Conservation (phyloP, 2,113 vertebrate species). For the Xiphophorus hellerii region DNA sequence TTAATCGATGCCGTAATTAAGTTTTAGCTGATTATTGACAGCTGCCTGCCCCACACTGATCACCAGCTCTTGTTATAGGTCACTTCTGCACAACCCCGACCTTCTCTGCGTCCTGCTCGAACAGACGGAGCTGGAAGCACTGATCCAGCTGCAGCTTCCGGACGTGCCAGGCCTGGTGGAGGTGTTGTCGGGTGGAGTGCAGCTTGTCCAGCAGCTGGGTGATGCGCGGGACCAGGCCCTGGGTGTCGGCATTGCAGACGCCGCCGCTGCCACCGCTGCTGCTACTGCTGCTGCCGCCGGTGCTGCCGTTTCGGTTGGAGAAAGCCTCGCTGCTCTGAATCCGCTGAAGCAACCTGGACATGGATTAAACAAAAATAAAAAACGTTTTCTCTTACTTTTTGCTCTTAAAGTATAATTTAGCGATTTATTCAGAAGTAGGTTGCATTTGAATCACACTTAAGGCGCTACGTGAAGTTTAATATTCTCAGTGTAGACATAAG, state of each 20-base stretch:
- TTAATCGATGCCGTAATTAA: constrained; percentile 56
- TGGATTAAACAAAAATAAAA: background rate
- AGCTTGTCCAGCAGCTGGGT: constrained; percentile 94
- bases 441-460: too few species aligned
- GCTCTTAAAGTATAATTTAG: background rate
- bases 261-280: constrained; percentile 67
- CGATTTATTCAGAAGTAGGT: too few species aligned
- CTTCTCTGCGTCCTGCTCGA: constrained; percentile 99
- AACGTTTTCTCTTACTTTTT: background rate
- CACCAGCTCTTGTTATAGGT: constrained; percentile 49
- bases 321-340: constrained; percentile 97
- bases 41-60: constrained; percentile 35
- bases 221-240: constrained; percentile 93
- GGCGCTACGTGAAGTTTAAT: background rate
- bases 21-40: constrained; percentile 42
- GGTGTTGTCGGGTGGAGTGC: constrained; percentile 95
- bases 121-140: constrained; percentile 97
- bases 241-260: constrained; percentile 91
- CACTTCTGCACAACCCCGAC: constrained; percentile 70
- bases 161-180: constrained; percentile 98
- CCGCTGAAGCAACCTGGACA: constrained; percentile 86
- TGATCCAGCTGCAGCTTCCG: constrained; percentile 97
- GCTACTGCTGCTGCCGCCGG: constrained; percentile 39
- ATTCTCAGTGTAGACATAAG: background rate
- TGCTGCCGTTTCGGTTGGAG: constrained; percentile 84